These are phyloP conservation scores for Elephantulus edwardii DNA, from an alignment of 2,113 vertebrate genomes.

Conservation along the genomic window DNA sequence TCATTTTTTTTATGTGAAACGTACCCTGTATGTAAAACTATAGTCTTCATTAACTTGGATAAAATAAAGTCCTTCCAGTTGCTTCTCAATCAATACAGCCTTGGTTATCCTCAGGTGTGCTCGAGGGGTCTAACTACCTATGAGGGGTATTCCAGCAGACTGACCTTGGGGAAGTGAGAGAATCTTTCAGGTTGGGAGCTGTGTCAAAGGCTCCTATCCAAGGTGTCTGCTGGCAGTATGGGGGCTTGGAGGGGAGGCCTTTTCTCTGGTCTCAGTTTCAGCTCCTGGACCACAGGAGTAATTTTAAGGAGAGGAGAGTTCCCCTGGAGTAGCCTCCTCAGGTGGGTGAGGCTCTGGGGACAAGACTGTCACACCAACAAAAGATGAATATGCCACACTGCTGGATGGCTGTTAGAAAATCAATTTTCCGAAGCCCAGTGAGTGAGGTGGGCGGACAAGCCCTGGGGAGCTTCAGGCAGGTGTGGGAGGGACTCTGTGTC, in stretches of 20 bases:
- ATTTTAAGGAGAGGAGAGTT: fast-evolving
- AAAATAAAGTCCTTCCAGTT: fast-evolving
- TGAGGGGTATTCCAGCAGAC: neutral
- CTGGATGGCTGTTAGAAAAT: slow-evolving; percentile 56
- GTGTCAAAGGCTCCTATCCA: neutral
- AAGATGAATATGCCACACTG: slow-evolving; percentile 22
- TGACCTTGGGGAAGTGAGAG: neutral
- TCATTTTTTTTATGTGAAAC: too few species aligned
- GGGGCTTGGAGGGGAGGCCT: fast-evolving
- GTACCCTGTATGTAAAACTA: neutral
- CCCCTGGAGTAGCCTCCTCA: neutral
- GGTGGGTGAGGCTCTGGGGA: neutral
- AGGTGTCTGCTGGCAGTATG: neutral
- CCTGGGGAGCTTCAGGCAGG: neutral
- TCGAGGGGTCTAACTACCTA: fast-evolving
- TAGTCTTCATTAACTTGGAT: too few species aligned
- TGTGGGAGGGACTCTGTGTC: neutral
- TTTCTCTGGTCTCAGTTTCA: neutral
- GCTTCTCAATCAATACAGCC: fast-evolving
- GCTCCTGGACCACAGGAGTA: neutral
- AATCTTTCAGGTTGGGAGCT: neutral
- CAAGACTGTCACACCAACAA: fast-evolving
- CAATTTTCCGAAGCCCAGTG: slow-evolving; percentile 38
- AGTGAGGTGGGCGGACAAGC: neutral
- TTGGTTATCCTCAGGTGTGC: too few species aligned